Percentiles rank a stretch among this genome's conserved stretches.
phyloP scores from a whole-genome alignment of 2,888 invertebrate genomes.

The Congeria kusceri region DNA sequence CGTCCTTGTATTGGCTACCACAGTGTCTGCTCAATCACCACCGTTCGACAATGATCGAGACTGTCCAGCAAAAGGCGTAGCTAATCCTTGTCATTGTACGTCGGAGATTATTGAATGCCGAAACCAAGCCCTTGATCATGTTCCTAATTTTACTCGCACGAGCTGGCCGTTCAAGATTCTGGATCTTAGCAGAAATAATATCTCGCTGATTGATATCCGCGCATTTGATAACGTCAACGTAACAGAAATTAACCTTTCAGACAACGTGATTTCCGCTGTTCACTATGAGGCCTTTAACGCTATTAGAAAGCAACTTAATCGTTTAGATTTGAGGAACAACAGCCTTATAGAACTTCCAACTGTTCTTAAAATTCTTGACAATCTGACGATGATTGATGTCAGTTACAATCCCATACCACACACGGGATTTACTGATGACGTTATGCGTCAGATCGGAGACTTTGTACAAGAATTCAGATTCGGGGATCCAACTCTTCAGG shows the following conservation, averaged over 20 bases:
- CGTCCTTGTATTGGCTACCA: no score
- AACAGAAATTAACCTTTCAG: slow-evolving; percentile 39
- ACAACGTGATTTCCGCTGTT: slow-evolving; percentile 49
- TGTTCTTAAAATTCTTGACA: slow-evolving; percentile 36
- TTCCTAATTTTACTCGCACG: slow-evolving; percentile 23
- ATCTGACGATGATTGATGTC: slow-evolving; percentile 48
- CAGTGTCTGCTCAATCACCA: no score
- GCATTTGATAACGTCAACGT: slow-evolving; percentile 57
- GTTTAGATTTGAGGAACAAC: slow-evolving; percentile 53
- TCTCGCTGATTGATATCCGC: slow-evolving; percentile 2
- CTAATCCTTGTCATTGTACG: slow-evolving; percentile 28
- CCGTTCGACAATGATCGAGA: no score
- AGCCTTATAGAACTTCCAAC: slow-evolving; percentile 27
- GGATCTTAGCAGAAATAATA: slow-evolving; percentile 33
- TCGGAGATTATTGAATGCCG: slow-evolving; percentile 22
- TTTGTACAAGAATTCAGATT: slow-evolving; percentile 62
- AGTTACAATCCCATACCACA: slow-evolving; percentile 46
- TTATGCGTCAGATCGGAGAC: slow-evolving; percentile 57
- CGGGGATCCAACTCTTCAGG: slow-evolving; percentile 37
- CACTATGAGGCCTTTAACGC: slow-evolving; percentile 44
- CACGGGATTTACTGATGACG: slow-evolving; percentile 27
- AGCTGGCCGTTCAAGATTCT: slow-evolving; percentile 34
- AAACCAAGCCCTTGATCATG: neutral
- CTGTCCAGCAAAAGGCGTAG: slow-evolving; percentile 19
- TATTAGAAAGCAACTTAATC: slow-evolving; percentile 36